Percentiles rank a stretch among this genome's conserved stretches.
phyloP scores from a whole-genome alignment of 2,797 vertebrate genomes.

The Myotis myotis region DNA sequence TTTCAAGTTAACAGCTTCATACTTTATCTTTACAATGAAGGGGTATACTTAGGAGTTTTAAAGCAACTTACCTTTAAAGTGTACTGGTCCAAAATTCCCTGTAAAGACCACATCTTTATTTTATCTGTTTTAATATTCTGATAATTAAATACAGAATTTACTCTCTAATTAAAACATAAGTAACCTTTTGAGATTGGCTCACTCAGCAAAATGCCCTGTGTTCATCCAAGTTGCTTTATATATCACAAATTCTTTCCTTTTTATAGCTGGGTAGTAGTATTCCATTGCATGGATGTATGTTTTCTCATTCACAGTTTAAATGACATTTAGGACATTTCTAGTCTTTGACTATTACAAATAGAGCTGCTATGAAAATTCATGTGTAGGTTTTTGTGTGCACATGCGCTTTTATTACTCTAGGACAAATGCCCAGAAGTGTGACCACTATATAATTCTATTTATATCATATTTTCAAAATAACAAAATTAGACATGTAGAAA shows the following conservation, averaged over 20 bases:
- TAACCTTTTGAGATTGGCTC: slow-evolving; percentile 16
- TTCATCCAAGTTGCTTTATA: slow-evolving; percentile 12
- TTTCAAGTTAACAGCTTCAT: slow-evolving; percentile 3
- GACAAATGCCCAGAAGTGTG: not conserved
- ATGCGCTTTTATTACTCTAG: slow-evolving; percentile 13
- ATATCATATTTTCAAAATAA: slow-evolving; percentile 1
- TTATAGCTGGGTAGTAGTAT: not conserved
- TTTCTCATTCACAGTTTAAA: slow-evolving; percentile 31
- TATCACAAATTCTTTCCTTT: not conserved
- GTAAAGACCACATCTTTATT: slow-evolving; percentile 35
- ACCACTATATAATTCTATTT: not conserved
- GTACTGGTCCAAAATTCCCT: slow-evolving; percentile 3
- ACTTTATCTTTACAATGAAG: slow-evolving; percentile 44
- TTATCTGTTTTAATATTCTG: slow-evolving; percentile 26
- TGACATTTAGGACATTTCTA: not conserved
- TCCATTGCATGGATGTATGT: not conserved
- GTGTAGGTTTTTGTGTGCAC: not conserved
- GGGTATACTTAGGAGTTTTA: slow-evolving; percentile 17
- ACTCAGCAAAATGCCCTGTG: not conserved
- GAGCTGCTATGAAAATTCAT: not conserved
- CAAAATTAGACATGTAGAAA: not conserved
- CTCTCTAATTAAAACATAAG: slow-evolving; percentile 21
- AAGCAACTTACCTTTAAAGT: slow-evolving; percentile 56
- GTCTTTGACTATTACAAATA: not conserved
- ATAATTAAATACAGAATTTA: slow-evolving; percentile 49